phyloP scores from a whole-genome alignment of 2,113 vertebrate species.

The Ranitomeya variabilis region DNA sequence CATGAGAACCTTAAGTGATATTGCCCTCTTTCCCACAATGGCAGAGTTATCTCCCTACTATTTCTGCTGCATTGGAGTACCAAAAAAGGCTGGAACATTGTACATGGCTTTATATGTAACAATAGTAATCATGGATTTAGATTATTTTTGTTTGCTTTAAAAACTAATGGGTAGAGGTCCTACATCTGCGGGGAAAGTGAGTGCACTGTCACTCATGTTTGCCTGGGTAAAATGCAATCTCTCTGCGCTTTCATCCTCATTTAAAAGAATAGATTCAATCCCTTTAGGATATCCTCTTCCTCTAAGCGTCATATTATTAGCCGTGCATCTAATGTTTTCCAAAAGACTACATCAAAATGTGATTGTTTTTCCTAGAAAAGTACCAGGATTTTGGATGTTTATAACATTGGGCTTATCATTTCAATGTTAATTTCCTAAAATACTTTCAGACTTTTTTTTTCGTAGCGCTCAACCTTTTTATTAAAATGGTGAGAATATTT shows the following conservation, averaged over 20 bases:
- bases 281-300: conserved; percentile 46
- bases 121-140: background rate
- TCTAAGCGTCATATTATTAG: conserved; percentile 47
- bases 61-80: background rate
- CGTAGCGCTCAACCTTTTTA: too few relatives aligned
- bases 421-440: too few relatives aligned
- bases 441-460: too few relatives aligned
- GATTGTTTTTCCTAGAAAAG: conserved; percentile 52
- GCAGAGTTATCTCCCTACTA: background rate
- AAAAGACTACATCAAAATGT: conserved; percentile 37
- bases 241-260: background rate
- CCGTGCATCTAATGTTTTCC: conserved; percentile 10
- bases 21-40: too few relatives aligned
- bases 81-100: background rate
- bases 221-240: conserved; percentile 1
- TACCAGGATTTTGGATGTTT: background rate
- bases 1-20: too few relatives aligned
- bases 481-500: too few relatives aligned
- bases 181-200: background rate
- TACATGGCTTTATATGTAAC: background rate
- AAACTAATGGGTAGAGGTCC: background rate
- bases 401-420: background rate
- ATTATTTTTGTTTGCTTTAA: background rate
- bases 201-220: background rate
- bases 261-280: conserved; percentile 28